A percentile compares a stretch with the other conserved stretches of the same genome.
These are phyloP conservation scores for Helicolenus hilgendorfi DNA, from an alignment of 2,797 vertebrate species.

Conservation along the genomic window DNA sequence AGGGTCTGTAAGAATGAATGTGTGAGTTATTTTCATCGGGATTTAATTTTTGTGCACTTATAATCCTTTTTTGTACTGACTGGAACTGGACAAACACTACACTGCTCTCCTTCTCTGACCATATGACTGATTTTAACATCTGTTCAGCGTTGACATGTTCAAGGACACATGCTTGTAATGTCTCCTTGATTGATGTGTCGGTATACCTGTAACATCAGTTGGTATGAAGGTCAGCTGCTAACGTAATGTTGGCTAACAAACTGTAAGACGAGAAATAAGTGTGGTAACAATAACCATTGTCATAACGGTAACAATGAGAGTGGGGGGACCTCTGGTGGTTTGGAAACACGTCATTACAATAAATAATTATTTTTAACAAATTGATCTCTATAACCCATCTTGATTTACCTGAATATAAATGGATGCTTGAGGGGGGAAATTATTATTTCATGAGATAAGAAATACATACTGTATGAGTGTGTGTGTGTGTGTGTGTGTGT, in stretches of 20 bases:
- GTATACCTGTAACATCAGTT: conserved; percentile 12
- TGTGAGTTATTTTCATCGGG: conserved; percentile 4
- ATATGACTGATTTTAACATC: conserved; percentile 46
- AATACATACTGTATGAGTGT: neutral
- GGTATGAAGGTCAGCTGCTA: conserved; percentile 42
- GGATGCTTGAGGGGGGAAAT: neutral
- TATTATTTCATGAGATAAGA: neutral
- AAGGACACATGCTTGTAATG: conserved; percentile 47
- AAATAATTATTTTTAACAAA: neutral
- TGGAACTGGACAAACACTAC: neutral
- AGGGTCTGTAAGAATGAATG: neutral
- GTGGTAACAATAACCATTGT: neutral
- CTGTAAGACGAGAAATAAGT: neutral
- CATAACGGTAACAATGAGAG: neutral
- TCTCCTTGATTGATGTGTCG: conserved; percentile 57
- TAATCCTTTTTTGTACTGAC: conserved; percentile 7
- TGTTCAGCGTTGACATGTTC: conserved; percentile 31
- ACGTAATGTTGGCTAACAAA: neutral
- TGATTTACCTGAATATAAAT: neutral
- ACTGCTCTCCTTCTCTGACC: conserved; percentile 12
- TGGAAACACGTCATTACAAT: conserved; percentile 13
- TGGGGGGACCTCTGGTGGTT: conserved; percentile 37
- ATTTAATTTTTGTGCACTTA: conserved; percentile 4
- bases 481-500: neutral
- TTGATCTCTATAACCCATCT: neutral